Evolutionary conservation across 2,888 invertebrate species (phyloP).

Genomic region (Antheraea assamensis): DNA sequence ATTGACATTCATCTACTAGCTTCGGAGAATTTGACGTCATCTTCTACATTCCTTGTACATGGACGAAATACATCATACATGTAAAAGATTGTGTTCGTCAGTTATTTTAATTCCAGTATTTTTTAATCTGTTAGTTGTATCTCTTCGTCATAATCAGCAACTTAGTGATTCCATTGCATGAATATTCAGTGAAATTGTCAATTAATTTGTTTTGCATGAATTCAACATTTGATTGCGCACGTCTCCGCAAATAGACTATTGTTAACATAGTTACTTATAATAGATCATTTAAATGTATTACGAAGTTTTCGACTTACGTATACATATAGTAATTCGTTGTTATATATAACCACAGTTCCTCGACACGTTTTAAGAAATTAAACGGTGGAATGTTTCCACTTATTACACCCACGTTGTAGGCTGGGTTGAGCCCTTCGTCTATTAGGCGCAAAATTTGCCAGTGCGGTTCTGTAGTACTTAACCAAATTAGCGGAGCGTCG

Average conservation of each 20-base stretch:
- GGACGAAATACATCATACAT: no score
- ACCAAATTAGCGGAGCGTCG: conserved; percentile 46
- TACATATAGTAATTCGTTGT: conserved; percentile 14
- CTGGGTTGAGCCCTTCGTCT: conserved; percentile 44
- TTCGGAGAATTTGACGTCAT: no score
- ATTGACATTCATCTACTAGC: no score
- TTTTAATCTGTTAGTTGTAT: no score
- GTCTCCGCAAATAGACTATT: no score
- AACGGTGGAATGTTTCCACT: conserved; percentile 39
- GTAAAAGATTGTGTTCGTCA: no score
- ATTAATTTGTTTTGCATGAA: no score
- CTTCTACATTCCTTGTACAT: no score
- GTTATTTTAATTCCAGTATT: no score
- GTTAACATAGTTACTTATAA: not conserved
- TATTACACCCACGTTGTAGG: conserved; percentile 37
- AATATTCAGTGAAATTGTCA: not conserved
- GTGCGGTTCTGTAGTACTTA: conserved; percentile 27
- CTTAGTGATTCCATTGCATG: no score
- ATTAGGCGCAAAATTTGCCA: conserved; percentile 38
- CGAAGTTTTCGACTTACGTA: conserved; percentile 28
- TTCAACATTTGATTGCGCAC: no score
- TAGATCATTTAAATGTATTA: not conserved
- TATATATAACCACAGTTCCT: conserved; percentile 37
- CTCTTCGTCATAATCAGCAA: no score
- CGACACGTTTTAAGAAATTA: conserved; percentile 38